phyloP scores from a whole-genome alignment of 2,888 invertebrate genomes.

The Trichopoda pennipes region DNA sequence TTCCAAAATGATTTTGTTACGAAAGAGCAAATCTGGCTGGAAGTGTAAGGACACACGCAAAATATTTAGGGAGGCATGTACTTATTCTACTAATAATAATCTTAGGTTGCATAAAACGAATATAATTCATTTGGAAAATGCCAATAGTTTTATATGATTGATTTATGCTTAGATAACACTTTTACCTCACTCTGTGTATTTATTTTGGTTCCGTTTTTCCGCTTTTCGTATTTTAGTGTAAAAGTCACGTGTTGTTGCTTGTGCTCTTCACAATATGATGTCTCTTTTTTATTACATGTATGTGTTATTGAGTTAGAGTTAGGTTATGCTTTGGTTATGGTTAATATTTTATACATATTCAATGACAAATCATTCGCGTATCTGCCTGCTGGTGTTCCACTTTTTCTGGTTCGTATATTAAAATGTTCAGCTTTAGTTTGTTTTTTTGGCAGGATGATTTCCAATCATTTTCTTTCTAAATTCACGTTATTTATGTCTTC shows the following conservation, averaged over 20 bases:
- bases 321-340: constrained; percentile 48
- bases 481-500: too few species aligned
- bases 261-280: constrained; percentile 12
- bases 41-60: too few species aligned
- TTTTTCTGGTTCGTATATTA: constrained; percentile 43
- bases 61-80: too few species aligned
- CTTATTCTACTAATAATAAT: too few species aligned
- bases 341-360: constrained; percentile 60
- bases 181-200: not conserved
- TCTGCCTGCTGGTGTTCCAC: constrained; percentile 15
- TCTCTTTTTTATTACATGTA: not conserved
- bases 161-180: too few species aligned
- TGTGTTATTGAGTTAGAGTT: constrained; percentile 8
- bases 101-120: too few species aligned
- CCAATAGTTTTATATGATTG: too few species aligned
- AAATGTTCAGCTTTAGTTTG: not conserved
- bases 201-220: constrained; percentile 12
- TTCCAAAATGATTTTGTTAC: too few species aligned
- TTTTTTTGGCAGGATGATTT: constrained; percentile 27
- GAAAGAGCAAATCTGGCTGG: too few species aligned
- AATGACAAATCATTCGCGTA: constrained; percentile 48
- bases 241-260: constrained; percentile 41
- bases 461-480: constrained; percentile 3
- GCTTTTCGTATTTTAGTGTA: not conserved
- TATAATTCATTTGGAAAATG: too few species aligned